Percentiles rank a stretch among this genome's conserved stretches.
These are phyloP conservation scores for Scaptomyza reducta DNA, from an alignment of 2,888 invertebrate species.

Conservation along the genomic window DNA sequence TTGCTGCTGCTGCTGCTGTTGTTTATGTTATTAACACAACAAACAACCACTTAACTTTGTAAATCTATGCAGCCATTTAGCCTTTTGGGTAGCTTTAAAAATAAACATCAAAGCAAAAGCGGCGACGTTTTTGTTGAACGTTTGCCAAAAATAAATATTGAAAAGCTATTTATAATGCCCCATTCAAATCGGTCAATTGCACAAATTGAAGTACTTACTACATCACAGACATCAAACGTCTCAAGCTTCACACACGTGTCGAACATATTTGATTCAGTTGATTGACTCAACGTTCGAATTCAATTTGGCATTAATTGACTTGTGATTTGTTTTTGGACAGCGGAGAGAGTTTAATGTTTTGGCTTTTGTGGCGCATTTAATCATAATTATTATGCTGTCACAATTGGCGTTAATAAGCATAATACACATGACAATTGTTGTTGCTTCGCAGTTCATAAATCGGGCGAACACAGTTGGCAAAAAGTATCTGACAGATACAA, in stretches of 20 bases:
- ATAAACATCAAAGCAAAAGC: conserved; percentile 65
- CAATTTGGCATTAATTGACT: conserved; percentile 22
- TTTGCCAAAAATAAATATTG: conserved; percentile 73
- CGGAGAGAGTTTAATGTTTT: conserved; percentile 10
- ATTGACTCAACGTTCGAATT: conserved; percentile 7
- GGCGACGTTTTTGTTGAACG: conserved; percentile 27
- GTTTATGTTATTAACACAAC: conserved; percentile 71
- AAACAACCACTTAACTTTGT: conserved; percentile 72
- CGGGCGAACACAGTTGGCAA: conserved; percentile 52
- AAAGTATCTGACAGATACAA: conserved; percentile 78
- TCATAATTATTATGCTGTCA: conserved; percentile 59
- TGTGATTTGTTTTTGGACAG: conserved; percentile 20
- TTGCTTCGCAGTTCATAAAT: conserved; percentile 69
- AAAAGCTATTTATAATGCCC: conserved; percentile 65
- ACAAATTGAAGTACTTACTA: conserved; percentile 48
- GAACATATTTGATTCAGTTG: conserved; percentile 21
- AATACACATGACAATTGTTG: conserved; percentile 49
- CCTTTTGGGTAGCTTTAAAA: conserved; percentile 47
- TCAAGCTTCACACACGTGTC: conserved; percentile 23
- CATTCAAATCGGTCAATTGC: conserved; percentile 57
- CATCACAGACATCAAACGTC: conserved; percentile 13
- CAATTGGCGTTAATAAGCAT: conserved; percentile 59
- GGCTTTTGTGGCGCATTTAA: conserved; percentile 19
- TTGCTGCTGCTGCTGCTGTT: conserved; percentile 34
- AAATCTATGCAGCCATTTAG: conserved; percentile 68